Evolutionary conservation across 2,113 vertebrate genomes (phyloP).

Genomic region (Cervus canadensis): DNA sequence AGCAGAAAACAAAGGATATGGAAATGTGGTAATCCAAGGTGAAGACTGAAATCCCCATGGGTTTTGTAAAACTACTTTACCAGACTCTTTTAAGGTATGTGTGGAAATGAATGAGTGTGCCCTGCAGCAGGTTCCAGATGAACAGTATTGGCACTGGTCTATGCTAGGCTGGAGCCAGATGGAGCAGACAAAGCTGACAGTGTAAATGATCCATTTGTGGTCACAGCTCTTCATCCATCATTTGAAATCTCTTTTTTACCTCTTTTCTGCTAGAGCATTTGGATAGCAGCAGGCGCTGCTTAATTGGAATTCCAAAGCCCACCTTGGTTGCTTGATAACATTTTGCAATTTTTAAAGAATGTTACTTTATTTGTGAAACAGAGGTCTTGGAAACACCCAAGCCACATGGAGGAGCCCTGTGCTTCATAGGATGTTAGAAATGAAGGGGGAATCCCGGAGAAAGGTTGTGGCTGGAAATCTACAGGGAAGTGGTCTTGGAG

Average conservation of each 20-base stretch:
- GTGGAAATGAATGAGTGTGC: neutral
- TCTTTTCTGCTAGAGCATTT: neutral
- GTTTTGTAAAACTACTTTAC: neutral
- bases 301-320: neutral
- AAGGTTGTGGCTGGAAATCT: neutral
- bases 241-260: neutral
- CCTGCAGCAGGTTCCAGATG: neutral
- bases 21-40: neutral
- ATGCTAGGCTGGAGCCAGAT: neutral
- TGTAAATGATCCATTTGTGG: neutral
- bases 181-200: neutral
- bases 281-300: neutral
- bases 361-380: neutral
- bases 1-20: neutral
- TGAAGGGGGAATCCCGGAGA: neutral
- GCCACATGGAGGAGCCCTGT: neutral
- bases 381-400: neutral
- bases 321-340: neutral
- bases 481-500: neutral
- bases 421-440: neutral
- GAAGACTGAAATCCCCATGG: neutral
- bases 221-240: neutral
- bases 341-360: neutral
- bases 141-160: neutral
- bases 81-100: neutral